Evolutionary conservation across 2,888 invertebrate genomes (phyloP).

Genomic region (Troides aeacus): DNA sequence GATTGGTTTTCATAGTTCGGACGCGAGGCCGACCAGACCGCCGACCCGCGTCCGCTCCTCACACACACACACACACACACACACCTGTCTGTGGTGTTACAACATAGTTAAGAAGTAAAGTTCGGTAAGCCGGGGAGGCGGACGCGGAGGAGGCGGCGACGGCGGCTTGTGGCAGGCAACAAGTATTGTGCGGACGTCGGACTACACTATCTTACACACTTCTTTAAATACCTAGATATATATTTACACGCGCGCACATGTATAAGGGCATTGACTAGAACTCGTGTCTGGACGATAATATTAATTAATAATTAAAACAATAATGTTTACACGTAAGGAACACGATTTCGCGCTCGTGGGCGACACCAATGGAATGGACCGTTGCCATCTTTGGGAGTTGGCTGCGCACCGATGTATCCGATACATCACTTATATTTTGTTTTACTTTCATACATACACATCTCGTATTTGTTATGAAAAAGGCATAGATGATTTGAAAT

Average conservation of each 20-base stretch:
- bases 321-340: slow-evolving; percentile 55
- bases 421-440: too few relatives aligned
- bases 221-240: slow-evolving; percentile 61
- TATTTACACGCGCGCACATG: slow-evolving; percentile 49
- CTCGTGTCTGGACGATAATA: slow-evolving; percentile 63
- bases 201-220: slow-evolving; percentile 59
- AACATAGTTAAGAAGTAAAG: too few relatives aligned
- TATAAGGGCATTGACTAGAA: slow-evolving; percentile 74
- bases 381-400: slow-evolving; percentile 70
- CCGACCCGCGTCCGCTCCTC: too few relatives aligned
- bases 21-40: slow-evolving; percentile 35
- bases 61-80: too few relatives aligned
- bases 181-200: slow-evolving; percentile 69
- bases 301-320: slow-evolving; percentile 35
- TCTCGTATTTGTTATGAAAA: too few relatives aligned
- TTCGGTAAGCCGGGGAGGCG: too few relatives aligned
- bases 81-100: too few relatives aligned
- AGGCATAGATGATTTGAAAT: too few relatives aligned
- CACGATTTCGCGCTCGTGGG: slow-evolving; percentile 40
- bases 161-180: slow-evolving; percentile 40
- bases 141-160: slow-evolving; percentile 19
- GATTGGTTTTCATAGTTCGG: slow-evolving; percentile 50
- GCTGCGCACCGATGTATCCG: not conserved
- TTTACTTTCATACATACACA: too few relatives aligned
- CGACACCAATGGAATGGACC: slow-evolving; percentile 57